These are phyloP conservation scores for Melospiza melodia DNA, from an alignment of 2,113 vertebrate species.

Conservation along the genomic window DNA sequence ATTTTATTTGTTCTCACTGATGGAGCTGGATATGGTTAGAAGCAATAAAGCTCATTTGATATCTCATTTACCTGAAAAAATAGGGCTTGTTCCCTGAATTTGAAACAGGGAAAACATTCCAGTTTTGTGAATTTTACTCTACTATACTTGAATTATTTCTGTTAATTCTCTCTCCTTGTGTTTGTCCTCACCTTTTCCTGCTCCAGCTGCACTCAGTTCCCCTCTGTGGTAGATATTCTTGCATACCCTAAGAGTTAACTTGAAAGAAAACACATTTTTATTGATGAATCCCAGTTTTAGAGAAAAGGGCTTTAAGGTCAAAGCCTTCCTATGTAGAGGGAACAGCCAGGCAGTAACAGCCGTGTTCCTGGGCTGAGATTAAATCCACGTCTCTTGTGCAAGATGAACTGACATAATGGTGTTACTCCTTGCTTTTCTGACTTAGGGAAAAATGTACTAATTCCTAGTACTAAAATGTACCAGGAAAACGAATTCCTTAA, in stretches of 20 bases:
- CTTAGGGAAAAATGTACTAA: background rate
- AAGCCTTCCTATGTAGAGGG: constrained; percentile 2
- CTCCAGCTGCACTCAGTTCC: background rate
- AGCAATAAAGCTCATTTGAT: constrained; percentile 20
- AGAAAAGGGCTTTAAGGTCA: constrained; percentile 30
- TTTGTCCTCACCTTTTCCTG: background rate
- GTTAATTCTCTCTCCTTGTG: background rate
- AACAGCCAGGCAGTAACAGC: background rate
- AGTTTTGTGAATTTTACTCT: background rate
- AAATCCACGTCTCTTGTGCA: background rate
- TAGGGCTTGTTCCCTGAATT: background rate
- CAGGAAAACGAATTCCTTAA: background rate
- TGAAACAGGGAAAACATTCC: background rate
- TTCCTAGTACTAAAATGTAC: background rate
- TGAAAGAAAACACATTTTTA: constrained; percentile 19
- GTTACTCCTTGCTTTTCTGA: constrained; percentile 3
- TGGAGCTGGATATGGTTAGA: background rate
- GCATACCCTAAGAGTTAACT: background rate
- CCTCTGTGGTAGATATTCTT: background rate
- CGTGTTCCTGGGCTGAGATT: background rate
- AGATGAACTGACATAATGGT: background rate
- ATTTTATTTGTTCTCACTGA: constrained; percentile 26
- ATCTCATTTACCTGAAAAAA: background rate
- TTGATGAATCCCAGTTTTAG: background rate
- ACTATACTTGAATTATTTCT: background rate